Conservation (phyloP, 2,113 vertebrate genomes). For the Apteryx owenii region DNA sequence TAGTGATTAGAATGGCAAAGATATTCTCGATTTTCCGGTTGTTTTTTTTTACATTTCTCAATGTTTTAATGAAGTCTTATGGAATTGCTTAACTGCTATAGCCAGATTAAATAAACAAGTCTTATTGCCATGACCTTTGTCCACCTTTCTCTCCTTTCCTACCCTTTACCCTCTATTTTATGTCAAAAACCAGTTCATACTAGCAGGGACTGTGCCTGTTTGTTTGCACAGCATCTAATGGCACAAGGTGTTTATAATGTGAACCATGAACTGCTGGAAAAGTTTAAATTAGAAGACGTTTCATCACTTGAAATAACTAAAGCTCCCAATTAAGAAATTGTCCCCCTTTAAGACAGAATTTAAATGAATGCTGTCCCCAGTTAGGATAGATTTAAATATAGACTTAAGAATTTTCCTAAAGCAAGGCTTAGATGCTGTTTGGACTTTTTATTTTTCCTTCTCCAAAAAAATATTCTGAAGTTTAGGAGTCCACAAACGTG, state of each 20-base stretch:
- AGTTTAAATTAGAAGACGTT: not conserved
- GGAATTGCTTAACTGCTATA: not conserved
- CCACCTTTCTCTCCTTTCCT: not conserved
- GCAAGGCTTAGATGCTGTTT: not conserved
- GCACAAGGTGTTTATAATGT: not conserved
- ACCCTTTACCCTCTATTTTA: not conserved
- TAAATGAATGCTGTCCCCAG: not conserved
- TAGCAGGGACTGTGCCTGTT: not conserved
- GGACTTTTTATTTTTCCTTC: not conserved
- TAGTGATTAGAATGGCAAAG: not conserved
- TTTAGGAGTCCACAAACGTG: not conserved
- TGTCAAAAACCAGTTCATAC: not conserved
- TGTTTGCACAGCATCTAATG: not conserved
- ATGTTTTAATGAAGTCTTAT: not conserved
- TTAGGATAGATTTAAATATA: not conserved
- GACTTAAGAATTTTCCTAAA: not conserved
- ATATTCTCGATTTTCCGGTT: not conserved
- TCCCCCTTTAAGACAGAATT: not conserved
- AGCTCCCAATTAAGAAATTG: not conserved
- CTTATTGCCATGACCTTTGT: not conserved
- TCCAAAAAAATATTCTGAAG: not conserved
- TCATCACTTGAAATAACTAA: fast-evolving
- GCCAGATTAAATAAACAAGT: not conserved
- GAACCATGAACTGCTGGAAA: not conserved
- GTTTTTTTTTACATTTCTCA: not conserved